phyloP scores from a whole-genome alignment of 2,797 vertebrate genomes.

The Rhinatrema bivittatum region DNA sequence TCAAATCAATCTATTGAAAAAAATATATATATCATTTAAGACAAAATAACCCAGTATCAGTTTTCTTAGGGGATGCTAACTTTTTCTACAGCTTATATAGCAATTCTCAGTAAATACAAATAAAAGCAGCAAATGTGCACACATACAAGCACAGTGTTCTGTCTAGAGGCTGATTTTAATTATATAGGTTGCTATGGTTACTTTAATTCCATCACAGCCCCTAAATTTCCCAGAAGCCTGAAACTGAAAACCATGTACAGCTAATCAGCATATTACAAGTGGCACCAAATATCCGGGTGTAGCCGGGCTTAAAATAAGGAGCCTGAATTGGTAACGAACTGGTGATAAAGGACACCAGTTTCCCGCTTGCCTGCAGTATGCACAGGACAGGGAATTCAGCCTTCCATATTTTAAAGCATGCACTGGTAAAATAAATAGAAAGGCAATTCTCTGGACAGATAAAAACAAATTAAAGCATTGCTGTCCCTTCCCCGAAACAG shows the following conservation, averaged over 20 bases:
- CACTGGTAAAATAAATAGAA: too few species aligned
- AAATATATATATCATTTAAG: neutral
- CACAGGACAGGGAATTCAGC: too few species aligned
- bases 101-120: neutral
- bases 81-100: neutral
- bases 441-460: too few species aligned
- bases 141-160: neutral
- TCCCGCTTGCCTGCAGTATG: too few species aligned
- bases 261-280: conserved; percentile 12
- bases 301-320: conserved; percentile 14
- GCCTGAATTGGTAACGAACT: too few species aligned
- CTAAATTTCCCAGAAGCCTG: neutral
- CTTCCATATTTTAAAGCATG: too few species aligned
- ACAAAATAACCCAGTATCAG: accelerated
- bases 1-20: neutral
- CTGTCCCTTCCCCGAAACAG: too few species aligned
- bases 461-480: too few species aligned
- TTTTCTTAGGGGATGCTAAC: too few species aligned
- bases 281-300: conserved; percentile 22
- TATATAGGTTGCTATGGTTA: conserved; percentile 39
- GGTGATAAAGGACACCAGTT: too few species aligned
- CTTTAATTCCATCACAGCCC: conserved; percentile 28
- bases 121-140: neutral
- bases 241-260: conserved; percentile 1
- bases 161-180: conserved; percentile 33